Percentiles rank a stretch among this genome's conserved stretches.
These are phyloP conservation scores for Dunckerocampus dactyliophorus DNA, from an alignment of 2,113 vertebrate species.

Conservation along the genomic window DNA sequence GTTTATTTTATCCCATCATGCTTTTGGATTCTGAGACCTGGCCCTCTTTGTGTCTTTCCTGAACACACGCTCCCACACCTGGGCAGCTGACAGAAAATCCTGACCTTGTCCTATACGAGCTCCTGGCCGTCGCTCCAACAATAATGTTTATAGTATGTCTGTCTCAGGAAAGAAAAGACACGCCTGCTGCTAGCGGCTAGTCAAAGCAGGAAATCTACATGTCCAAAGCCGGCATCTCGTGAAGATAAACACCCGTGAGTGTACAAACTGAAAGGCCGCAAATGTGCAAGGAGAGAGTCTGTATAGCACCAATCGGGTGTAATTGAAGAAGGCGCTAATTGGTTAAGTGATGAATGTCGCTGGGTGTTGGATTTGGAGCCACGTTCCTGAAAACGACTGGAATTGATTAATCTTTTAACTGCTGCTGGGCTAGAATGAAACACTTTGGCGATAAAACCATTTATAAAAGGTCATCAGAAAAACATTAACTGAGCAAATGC, in stretches of 20 bases:
- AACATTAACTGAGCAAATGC: neutral
- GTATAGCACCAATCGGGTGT: conserved; percentile 1
- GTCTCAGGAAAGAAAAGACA: conserved; percentile 64
- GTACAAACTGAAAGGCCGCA: conserved; percentile 30
- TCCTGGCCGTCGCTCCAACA: conserved; percentile 58
- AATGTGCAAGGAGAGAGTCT: neutral
- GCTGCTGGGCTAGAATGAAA: neutral
- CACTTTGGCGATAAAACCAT: neutral
- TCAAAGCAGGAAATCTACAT: conserved; percentile 66
- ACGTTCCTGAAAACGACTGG: conserved; percentile 9
- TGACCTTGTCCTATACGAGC: conserved; percentile 38
- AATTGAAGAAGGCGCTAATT: conserved; percentile 44
- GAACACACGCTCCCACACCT: conserved; percentile 13
- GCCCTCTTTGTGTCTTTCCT: conserved; percentile 16
- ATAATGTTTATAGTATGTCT: conserved; percentile 67
- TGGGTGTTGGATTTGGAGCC: conserved; percentile 13
- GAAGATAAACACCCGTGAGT: conserved; percentile 34
- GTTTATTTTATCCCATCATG: conserved; percentile 18
- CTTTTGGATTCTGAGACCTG: conserved; percentile 9
- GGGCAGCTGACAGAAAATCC: conserved; percentile 37
- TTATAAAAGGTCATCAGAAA: neutral
- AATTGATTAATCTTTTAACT: conserved; percentile 1
- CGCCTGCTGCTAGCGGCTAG: conserved; percentile 50
- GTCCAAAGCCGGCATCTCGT: conserved; percentile 26
- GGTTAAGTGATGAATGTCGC: conserved; percentile 23